Base-by-base conservation (phyloP, 2,888 invertebrate genomes). In the Creontiades dilutus region DNA sequence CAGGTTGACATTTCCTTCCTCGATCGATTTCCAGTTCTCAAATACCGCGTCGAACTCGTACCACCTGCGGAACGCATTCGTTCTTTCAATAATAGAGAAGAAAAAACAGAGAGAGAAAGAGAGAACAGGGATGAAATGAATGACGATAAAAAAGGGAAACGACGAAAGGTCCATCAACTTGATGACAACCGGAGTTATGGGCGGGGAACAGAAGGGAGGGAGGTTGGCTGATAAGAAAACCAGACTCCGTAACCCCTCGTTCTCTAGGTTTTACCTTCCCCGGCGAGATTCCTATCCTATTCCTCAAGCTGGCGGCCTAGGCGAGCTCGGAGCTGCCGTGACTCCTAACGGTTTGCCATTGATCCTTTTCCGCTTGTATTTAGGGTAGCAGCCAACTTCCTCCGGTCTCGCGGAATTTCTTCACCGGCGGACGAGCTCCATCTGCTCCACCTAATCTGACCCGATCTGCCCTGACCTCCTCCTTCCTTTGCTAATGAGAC, bases 281-380 rank as follows among this genome's bases (percentile, higher is more conserved):
- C 37, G 37, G n/a, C 37, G 7, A 37, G 37, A 37, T 37, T 37
- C 37, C 37, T 37, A 37, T 37, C 37, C 37, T 37, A 37, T 37
- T 37, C 37, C 37, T 37, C 37, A 37, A 37, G 37, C 37, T 37
- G 7, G 3, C 37, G 7, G 37, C 37, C 37, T 37, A 81, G 46
- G 46, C 81, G n/a, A 28, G 47, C 46, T 46, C 46, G n/a, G 16
- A 81, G 81, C 81, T 81, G 81, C 81, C 81, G 81, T 81, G 81
- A 81, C 81, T 81, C 81, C 81, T 46, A 81, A 81, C 81, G 46
- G 81, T 81, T 81, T 28, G 81, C 81, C 81, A 81, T 81, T 81
- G 81, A 81, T 81, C 81, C 81, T 81, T 37, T 81, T 81, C 81
- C 81, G 81, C 46, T 81, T 46, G 81, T 81, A 81, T 81, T 81